Percentiles rank a stretch among this genome's conserved stretches.
Conservation (phyloP, 2,888 invertebrate genomes). For the Pyrocoelia pectoralis region DNA sequence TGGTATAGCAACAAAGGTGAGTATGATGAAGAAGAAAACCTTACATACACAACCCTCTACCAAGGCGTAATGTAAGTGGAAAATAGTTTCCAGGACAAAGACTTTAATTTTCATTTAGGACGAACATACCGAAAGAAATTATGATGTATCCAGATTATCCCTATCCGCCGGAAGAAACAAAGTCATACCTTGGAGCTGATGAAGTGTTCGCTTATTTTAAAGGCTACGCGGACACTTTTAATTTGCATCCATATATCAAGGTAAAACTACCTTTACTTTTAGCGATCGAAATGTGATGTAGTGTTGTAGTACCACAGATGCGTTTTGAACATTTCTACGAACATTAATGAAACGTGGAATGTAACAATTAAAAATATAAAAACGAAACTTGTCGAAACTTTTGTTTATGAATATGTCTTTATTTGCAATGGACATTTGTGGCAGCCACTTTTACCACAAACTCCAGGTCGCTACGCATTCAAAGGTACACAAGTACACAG, state of each 20-base stretch:
- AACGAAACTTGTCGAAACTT: slow-evolving; percentile 56
- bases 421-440: slow-evolving; percentile 55
- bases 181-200: slow-evolving; percentile 71
- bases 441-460: slow-evolving; percentile 67
- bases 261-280: slow-evolving; percentile 59
- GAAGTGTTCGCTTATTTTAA: slow-evolving; percentile 75
- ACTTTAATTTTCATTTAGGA: slow-evolving; percentile 53
- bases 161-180: slow-evolving; percentile 64
- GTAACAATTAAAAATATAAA: slow-evolving; percentile 65
- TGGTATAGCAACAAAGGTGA: slow-evolving; percentile 77
- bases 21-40: slow-evolving; percentile 71
- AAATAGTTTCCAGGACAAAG: neutral
- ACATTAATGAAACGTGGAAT: slow-evolving; percentile 65
- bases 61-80: slow-evolving; percentile 69
- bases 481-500: slow-evolving; percentile 73
- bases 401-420: slow-evolving; percentile 75
- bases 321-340: slow-evolving; percentile 44
- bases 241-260: slow-evolving; percentile 68
- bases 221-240: slow-evolving; percentile 71
- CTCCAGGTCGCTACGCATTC: slow-evolving; percentile 73
- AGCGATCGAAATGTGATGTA: neutral
- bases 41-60: slow-evolving; percentile 83
- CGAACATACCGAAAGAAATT: slow-evolving; percentile 81
- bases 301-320: slow-evolving; percentile 46
- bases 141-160: slow-evolving; percentile 81